Base-by-base conservation (phyloP, 2,797 vertebrate genomes). In the Trachops cirrhosus region DNA sequence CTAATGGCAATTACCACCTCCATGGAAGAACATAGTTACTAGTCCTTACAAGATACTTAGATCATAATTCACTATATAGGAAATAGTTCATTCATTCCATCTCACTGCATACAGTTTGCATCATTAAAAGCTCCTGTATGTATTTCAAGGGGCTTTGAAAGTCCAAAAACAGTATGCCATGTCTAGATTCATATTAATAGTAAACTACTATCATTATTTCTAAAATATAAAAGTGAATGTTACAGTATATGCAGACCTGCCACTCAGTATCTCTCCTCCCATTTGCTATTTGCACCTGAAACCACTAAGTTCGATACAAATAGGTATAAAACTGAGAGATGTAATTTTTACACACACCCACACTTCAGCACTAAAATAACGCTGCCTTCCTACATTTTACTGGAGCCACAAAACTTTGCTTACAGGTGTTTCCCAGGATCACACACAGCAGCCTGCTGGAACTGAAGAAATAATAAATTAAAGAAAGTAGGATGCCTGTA, bases 271-370 rank as follows among this genome's bases (percentile, higher is more conserved):
- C 46, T 39, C 37, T 3, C 41, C 18, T 88, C 26, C 19, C 22
- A 48, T 19, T 96, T 48, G 62, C 39, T 44, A 32, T 48, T 37
- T 73, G 91, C 95, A 97, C 96, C 97, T 93, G 89, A 98, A 52
- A 94, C 52, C 77, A 98, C 95, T 97, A 97, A 97, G 97, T 93
- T 98, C 96, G 96, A 94, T 97, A 98, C 97, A 98, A 96, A 95
- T 74, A 88, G 92, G 22, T 84, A 44, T 86, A 97, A 86, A 96
- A 92, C 50, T 91, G 96, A 95, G 96, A 97, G 95, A 97, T 73
- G 97, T 97, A 96, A 97, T 97, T 98, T 97, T 97, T 97, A 96
- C 86, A 98, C 70, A 68, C 96, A 97, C 90, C 93, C 93, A 98
- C 92, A 90, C 77, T 98, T 97, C 68, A 89, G 83, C 87, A 98